Evolutionary conservation across 2,888 invertebrate genomes (phyloP), one percentile per base, ranked within the genome.

Genomic region (Oscheius sp.): DNA sequence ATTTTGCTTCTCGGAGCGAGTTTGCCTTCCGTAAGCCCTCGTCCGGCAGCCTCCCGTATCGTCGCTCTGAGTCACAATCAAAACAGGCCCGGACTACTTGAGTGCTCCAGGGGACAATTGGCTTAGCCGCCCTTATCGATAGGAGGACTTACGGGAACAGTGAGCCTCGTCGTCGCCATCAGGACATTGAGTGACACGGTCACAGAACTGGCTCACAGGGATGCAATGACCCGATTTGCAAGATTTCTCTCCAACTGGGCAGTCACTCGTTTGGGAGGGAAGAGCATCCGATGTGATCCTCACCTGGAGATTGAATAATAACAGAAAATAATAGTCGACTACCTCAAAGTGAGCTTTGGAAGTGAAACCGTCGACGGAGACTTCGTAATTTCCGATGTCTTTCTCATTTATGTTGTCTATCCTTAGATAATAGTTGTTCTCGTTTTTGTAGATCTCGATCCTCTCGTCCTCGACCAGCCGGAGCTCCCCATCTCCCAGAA

Each of bases 221-320:
- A 84, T 68, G 71, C 84, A 84, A 45, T 84, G 84, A 25, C 84
- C 84, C 21, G 83, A 83, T 69, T 77, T 77, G 74, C 84, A 84
- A 9, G 84, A 77, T 25, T 76, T 68, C 64, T 84, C 82, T n/a
- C 81, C 83, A 6, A 69, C 55, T 0, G 84, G 84, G 73, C 84
- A 84, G 9, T 76, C 82, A 23, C 73, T 74, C 0, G 83, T 76
- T 23, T 78, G 69, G 9, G 45, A 53, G 16, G 77, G 76, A 2
- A 82, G 58, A 13, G 58, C 58, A 55, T 83, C 83, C 9, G 76
- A 56, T 0, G 80, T 80, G 12, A 83, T 66, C 13, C 75, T 73
- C 49, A 83, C 79, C 81, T 81, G 69, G 21, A n/a, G n/a, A n/a
- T n/a, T 27, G 45, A 23, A 5, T 6, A 69, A 16, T 23, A 6